Evolutionary conservation across 37 sponge, comb jelly and placozoan species (phyloP), one percentile per base, ranked within the genome.

Genomic region (Axinella damicornis): DNA sequence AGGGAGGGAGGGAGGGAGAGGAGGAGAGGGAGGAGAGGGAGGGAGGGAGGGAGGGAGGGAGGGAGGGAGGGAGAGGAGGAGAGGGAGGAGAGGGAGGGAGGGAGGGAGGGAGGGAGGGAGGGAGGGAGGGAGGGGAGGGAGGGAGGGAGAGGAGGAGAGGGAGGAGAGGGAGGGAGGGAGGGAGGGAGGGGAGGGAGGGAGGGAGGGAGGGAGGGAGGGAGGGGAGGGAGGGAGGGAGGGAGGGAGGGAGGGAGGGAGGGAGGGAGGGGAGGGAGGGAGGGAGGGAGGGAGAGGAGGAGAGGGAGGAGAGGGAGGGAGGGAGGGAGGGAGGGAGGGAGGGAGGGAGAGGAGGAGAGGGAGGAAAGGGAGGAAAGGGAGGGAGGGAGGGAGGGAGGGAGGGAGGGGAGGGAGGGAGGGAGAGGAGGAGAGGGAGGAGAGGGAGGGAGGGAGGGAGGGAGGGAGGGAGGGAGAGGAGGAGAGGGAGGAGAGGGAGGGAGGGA

Each of bases 201-300:
- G 57, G 60, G 55, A 61, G 17, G 37, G 38, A 57, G 39, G 67
- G 69, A 68, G 56, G 46, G 69, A 46, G 54, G 9, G 81, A 80
- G 9, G 69, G 55, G 56, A 63, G 81, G 25, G 68, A 83, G 66
- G 41, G 66, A 32, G 60, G 5, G 73, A 77, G 78, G 61, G 62
- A 60, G 78, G 61, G 64, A 77, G 41, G 34, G 64, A 62, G 62
- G 61, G 78, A 77, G 69, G 46, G 56, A 58, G 74, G 58, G 74
- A 57, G 71, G 71, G 57, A 46, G 82, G 53, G 82, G 69, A 74
- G 59, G 74, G 59, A 74, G 73, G 85, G 75, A 77, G 76, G 85
- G 65, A 46, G 46, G 46, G 9, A 46, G 46, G 46, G 9, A 12
- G 46, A 46, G 9, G 46, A 46, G 9, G 9, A 9, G 46, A 9